Conservation (phyloP, 2,888 invertebrate genomes). For the Xestia sexstrigata region DNA sequence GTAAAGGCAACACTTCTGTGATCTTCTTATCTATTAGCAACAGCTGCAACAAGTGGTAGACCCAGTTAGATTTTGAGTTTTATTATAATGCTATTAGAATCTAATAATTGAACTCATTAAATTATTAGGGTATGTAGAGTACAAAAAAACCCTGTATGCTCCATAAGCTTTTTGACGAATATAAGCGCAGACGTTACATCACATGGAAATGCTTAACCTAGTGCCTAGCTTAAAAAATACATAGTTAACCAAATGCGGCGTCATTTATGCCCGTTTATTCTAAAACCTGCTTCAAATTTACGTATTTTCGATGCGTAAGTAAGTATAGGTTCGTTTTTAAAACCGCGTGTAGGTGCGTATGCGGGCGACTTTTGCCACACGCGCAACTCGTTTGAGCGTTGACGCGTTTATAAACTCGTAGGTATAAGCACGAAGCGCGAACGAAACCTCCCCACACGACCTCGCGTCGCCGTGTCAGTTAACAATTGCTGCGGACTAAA, state of each 20-base stretch:
- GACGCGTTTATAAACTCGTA: background rate
- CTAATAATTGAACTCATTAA: background rate
- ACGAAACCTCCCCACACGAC: too few relatives aligned
- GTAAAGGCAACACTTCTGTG: constrained; percentile 96
- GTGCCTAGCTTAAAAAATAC: background rate
- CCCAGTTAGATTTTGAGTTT: constrained; percentile 4
- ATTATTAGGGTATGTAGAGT: background rate
- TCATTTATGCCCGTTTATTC: background rate
- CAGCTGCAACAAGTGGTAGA: constrained; percentile 91
- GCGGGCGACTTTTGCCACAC: background rate
- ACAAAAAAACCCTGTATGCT: background rate
- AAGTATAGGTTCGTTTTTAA: background rate
- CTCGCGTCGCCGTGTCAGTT: too few relatives aligned
- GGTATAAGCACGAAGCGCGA: background rate
- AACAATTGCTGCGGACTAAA: too few relatives aligned
- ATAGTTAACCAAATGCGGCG: background rate
- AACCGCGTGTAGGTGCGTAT: background rate
- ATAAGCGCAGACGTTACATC: background rate
- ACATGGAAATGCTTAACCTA: background rate
- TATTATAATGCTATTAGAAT: background rate
- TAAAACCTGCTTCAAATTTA: background rate
- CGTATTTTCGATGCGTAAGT: background rate
- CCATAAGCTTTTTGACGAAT: background rate
- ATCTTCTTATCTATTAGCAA: constrained; percentile 98
- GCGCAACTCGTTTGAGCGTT: background rate